Evolutionary conservation across 2,113 vertebrate species (phyloP).

Genomic region (Abramis brama): DNA sequence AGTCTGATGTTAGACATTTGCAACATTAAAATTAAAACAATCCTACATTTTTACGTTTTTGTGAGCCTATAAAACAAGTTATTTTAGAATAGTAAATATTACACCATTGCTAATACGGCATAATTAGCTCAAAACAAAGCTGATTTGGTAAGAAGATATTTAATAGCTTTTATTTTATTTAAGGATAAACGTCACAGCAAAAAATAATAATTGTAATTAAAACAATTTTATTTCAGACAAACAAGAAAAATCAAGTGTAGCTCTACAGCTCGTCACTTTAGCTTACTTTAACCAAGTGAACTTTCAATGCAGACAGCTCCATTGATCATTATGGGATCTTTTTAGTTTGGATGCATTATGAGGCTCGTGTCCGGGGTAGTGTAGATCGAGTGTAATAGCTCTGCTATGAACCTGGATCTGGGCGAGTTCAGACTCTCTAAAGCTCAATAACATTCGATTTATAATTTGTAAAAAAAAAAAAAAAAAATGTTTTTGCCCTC

Average conservation of each 20-base stretch:
- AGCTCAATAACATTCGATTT: not conserved
- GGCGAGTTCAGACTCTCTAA: not conserved
- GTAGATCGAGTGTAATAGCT: not conserved
- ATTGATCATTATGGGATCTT: not conserved
- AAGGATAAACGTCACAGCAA: not conserved
- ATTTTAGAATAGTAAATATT: not conserved
- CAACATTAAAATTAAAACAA: no score
- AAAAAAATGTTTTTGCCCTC: slow-evolving; percentile 20
- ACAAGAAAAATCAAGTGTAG: no score
- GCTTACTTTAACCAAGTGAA: not conserved
- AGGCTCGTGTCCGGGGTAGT: not conserved
- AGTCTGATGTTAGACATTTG: no score
- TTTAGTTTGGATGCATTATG: not conserved
- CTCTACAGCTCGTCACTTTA: no score
- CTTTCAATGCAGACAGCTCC: not conserved
- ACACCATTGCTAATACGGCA: not conserved
- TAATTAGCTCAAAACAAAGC: not conserved
- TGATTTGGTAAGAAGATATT: not conserved
- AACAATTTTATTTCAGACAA: no score
- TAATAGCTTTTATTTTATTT: not conserved
- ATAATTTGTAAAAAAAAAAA: not conserved
- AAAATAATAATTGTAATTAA: not conserved
- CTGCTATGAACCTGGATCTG: not conserved
- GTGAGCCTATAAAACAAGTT: not conserved
- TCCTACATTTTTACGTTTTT: no score